A percentile compares a stretch with the other conserved stretches of the same genome.
These are phyloP conservation scores for Nebria brevicollis DNA, from an alignment of 2,888 invertebrate genomes.

Conservation along the genomic window DNA sequence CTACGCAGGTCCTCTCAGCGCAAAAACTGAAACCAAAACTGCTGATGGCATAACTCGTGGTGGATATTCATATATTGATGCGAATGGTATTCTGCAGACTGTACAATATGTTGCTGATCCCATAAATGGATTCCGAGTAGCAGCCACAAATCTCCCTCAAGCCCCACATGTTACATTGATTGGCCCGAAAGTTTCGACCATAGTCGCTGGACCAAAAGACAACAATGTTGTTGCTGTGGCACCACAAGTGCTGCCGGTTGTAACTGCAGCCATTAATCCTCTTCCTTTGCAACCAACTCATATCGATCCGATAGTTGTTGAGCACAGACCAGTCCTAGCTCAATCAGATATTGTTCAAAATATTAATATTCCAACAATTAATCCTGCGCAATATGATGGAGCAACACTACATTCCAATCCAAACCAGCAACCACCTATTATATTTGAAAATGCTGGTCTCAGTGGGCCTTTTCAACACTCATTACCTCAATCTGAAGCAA, in stretches of 20 bases:
- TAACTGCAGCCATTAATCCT: conserved; percentile 20
- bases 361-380: conserved; percentile 33
- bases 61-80: conserved; percentile 76
- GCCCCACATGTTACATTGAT: conserved; percentile 53
- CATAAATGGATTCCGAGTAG: conserved; percentile 72
- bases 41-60: conserved; percentile 72
- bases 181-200: conserved; percentile 40
- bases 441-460: conserved; percentile 45
- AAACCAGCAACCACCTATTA: conserved; percentile 59
- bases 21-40: conserved; percentile 71
- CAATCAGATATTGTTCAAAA: conserved; percentile 32
- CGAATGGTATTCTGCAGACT: conserved; percentile 71
- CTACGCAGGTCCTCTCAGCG: conserved; percentile 72
- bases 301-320: conserved; percentile 27
- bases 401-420: conserved; percentile 28
- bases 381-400: conserved; percentile 23
- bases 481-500: background rate
- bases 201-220: conserved; percentile 46
- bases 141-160: conserved; percentile 72
- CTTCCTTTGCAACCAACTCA: conserved; percentile 28
- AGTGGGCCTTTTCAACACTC: background rate
- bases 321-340: conserved; percentile 29
- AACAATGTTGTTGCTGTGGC: conserved; percentile 16
- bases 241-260: background rate
- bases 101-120: conserved; percentile 73